Conservation (phyloP, 2,113 vertebrate genomes). For the Spea multiplicata region DNA sequence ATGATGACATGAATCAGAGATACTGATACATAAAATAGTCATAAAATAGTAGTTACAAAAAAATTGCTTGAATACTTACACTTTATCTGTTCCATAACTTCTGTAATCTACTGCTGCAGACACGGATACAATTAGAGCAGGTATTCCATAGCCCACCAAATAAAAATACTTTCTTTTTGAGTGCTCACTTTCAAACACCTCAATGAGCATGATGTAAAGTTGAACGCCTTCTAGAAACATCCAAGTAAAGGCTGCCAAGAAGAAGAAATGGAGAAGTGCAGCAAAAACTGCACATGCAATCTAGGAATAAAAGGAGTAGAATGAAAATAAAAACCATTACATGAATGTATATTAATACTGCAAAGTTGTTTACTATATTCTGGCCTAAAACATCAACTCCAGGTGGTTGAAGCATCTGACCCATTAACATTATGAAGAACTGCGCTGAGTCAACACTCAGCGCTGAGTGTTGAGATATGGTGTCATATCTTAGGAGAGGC, state of each 20-base stretch:
- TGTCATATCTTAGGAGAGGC: too few species aligned
- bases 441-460: too few species aligned
- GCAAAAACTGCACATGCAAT: conserved; percentile 94
- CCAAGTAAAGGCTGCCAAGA: conserved; percentile 97
- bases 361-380: too few species aligned
- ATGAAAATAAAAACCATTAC: background rate
- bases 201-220: conserved; percentile 98
- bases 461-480: too few species aligned
- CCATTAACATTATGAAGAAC: too few species aligned
- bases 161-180: conserved; percentile 94
- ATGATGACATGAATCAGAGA: too few species aligned
- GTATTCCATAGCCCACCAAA: conserved; percentile 91
- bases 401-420: too few species aligned
- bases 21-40: too few species aligned
- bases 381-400: too few species aligned
- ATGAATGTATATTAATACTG: too few species aligned
- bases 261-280: conserved; percentile 97
- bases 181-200: conserved; percentile 97
- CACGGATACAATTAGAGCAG: conserved; percentile 88
- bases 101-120: conserved; percentile 93
- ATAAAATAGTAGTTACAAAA: too few species aligned
- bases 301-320: conserved; percentile 62
- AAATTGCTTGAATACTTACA: conserved; percentile 70
- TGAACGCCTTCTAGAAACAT: conserved; percentile 98
- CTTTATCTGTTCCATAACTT: conserved; percentile 93